Evolutionary conservation across 1,140 invertebrate genomes (phyloP).

Genomic region (Conus ventricosus): DNA sequence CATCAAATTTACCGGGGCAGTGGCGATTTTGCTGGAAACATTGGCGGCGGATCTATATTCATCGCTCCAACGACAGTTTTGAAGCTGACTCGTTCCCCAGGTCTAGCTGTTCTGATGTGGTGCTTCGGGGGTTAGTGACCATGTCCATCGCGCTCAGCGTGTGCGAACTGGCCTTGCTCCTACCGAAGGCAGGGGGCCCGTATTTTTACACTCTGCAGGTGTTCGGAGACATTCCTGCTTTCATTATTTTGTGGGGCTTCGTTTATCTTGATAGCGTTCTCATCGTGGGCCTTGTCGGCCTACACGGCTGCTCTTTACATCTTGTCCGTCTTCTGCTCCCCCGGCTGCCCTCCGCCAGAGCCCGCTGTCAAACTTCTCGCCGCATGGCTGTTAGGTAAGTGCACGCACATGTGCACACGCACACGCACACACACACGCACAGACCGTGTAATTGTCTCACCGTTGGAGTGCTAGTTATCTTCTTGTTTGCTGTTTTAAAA

Average conservation of each 20-base stretch:
- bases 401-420: background rate
- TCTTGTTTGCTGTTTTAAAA: too few species aligned
- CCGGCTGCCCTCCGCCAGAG: constrained; percentile 48
- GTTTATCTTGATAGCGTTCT: constrained; percentile 82
- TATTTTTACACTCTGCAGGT: constrained; percentile 95
- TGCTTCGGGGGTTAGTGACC: constrained; percentile 52
- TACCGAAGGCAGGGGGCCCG: constrained; percentile 95
- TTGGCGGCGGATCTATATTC: constrained; percentile 53
- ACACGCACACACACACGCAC: constrained; percentile 8
- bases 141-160: constrained; percentile 86
- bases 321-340: constrained; percentile 49
- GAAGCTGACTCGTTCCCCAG: constrained; percentile 48
- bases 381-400: constrained; percentile 56
- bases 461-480: too few species aligned
- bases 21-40: constrained; percentile 48
- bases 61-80: constrained; percentile 54
- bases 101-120: constrained; percentile 51
- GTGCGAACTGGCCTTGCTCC: constrained; percentile 93
- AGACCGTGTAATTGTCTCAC: background rate
- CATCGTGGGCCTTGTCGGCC: constrained; percentile 69
- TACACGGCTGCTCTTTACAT: constrained; percentile 57
- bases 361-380: constrained; percentile 53
- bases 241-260: constrained; percentile 93
- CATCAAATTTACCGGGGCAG: constrained; percentile 34
- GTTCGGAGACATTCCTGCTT: constrained; percentile 89